These are phyloP conservation scores for Thereva nobilitata DNA, from an alignment of 2,888 invertebrate genomes.

Conservation along the genomic window DNA sequence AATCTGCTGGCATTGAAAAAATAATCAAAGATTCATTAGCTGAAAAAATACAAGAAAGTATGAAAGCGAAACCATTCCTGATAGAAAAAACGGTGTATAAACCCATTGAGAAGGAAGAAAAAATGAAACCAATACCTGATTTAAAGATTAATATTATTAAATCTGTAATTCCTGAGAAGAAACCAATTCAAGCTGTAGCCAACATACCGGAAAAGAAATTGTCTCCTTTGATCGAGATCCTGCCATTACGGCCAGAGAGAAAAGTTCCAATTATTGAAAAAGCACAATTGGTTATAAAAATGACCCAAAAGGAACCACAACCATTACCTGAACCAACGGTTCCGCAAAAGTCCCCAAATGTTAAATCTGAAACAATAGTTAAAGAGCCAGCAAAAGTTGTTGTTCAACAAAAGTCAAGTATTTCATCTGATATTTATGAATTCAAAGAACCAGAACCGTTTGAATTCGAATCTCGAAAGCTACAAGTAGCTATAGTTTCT, in stretches of 20 bases:
- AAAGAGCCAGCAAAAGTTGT: slow-evolving; percentile 6
- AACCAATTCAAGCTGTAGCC: not conserved
- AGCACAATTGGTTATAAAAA: slow-evolving; percentile 8
- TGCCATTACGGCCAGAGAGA: slow-evolving; percentile 50
- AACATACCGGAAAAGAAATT: slow-evolving; percentile 12
- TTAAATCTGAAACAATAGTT: not conserved
- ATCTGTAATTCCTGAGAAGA: slow-evolving; percentile 4
- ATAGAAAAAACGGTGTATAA: slow-evolving; percentile 39
- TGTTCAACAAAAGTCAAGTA: not conserved
- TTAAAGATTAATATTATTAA: slow-evolving; percentile 18
- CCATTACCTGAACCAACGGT: slow-evolving; percentile 11
- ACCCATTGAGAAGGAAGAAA: slow-evolving; percentile 35
- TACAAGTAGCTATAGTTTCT: slow-evolving; percentile 17
- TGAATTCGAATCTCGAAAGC: slow-evolving; percentile 73
- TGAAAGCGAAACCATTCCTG: slow-evolving; percentile 47
- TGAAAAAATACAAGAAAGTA: slow-evolving; percentile 49
- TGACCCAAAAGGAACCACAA: slow-evolving; percentile 22
- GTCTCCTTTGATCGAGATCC: not conserved
- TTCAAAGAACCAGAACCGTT: slow-evolving; percentile 90
- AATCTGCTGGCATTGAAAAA: slow-evolving; percentile 49
- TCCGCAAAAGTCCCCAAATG: slow-evolving; percentile 36
- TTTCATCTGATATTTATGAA: slow-evolving; percentile 72
- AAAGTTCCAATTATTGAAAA: slow-evolving; percentile 41
- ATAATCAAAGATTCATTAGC: slow-evolving; percentile 50
- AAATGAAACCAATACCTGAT: slow-evolving; percentile 22